Evolutionary conservation across 2,888 invertebrate genomes (phyloP).

Genomic region (Carpatolechia fugitivella): DNA sequence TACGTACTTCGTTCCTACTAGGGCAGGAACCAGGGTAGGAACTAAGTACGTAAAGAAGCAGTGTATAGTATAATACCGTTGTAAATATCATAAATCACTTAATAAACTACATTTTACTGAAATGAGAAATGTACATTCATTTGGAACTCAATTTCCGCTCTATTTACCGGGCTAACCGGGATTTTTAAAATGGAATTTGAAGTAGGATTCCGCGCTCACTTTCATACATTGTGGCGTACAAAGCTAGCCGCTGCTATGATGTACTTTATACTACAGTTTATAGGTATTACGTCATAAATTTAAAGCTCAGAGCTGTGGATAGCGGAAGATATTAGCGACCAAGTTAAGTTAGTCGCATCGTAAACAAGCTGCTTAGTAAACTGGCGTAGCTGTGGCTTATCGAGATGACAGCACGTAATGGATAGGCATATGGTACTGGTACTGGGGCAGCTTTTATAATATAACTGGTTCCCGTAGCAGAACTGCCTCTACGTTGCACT

Average conservation of each 20-base stretch:
- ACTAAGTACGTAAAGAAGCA: background rate
- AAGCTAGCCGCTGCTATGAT: background rate
- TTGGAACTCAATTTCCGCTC: background rate
- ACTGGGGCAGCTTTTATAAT: too few species aligned
- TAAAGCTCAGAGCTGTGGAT: slow-evolving; percentile 11
- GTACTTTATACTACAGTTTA: background rate
- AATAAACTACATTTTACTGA: too few species aligned
- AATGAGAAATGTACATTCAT: background rate
- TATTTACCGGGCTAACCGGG: slow-evolving; percentile 1
- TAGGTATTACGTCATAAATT: slow-evolving; percentile 12
- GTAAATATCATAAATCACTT: background rate
- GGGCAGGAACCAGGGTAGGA: background rate
- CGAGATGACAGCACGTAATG: slow-evolving; percentile 22
- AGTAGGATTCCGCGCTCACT: background rate
- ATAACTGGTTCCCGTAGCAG: too few species aligned
- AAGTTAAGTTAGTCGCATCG: slow-evolving; percentile 11
- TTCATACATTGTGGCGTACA: slow-evolving; percentile 5
- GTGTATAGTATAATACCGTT: too few species aligned
- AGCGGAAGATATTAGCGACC: slow-evolving; percentile 17
- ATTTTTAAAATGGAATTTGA: slow-evolving; percentile 5
- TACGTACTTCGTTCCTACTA: too few species aligned
- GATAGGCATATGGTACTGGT: slow-evolving; percentile 18
- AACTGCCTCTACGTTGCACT: slow-evolving; percentile 34
- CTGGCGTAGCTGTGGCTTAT: slow-evolving; percentile 8
- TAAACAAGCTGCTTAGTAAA: slow-evolving; percentile 15